Base-by-base conservation (phyloP, 2,113 vertebrate genomes). In the Balaeniceps rex region DNA sequence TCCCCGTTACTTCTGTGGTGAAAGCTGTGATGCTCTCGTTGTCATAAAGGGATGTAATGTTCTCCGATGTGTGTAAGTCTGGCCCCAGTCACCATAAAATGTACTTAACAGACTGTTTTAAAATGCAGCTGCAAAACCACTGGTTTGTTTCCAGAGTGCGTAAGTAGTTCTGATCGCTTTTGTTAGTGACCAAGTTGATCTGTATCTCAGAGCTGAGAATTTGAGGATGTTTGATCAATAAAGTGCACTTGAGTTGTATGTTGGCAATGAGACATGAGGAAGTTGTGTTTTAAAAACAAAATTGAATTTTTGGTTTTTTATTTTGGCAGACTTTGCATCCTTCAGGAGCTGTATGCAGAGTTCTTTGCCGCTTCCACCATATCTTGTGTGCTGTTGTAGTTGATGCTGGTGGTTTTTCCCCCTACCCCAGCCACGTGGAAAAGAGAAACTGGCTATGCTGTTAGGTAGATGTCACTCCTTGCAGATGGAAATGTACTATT, bases 391-490 rank as follows among this genome's bases (percentile, higher is more conserved):
- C 52, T 82, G 75, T 2, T 25, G 74, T 10, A 44, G 46, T 19
- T 82, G 88, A 2, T 36, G 78, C 68, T 49, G 65, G 14, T 65
- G 40, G 19, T 88, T 70, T 78, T 80, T 33, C 6, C 21, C 29
- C 19, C 25, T 36, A 7, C 21, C 17, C 47, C 65, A 28, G 33
- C 6, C 7, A 3, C 10, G 18, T 5, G 4, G 51, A 6, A 54
- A 4, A 12, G n/a, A 58, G 60, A n/a, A 42, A 2, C 38, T 46
- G 74, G 42, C 26, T 5, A 0, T 82, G 57, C 61, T 70, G 24
- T 0, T 22, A 6, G 40, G 58, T 18, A 11, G 3, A 0, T 44
- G 25, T 34, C 7, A 2, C 52, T 55, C 34, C 12, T 40, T 28
- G 22, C 3, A 33, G 44, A 0, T 7, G 25, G 60, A 55, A 29